Conservation (phyloP, 2,797 vertebrate species). For the Rhinogobio ventralis region DNA sequence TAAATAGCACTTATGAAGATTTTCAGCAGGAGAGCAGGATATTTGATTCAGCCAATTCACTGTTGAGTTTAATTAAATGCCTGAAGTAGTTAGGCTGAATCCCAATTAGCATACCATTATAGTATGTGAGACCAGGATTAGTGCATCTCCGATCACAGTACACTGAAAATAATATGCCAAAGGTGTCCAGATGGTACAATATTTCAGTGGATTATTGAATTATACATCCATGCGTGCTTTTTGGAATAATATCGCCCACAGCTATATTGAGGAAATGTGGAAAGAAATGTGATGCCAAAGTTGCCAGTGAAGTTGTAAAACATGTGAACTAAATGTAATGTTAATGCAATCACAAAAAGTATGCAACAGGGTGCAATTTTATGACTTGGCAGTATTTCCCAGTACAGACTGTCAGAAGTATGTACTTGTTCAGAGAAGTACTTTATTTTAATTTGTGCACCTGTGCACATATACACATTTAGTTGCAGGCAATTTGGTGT, state of each 20-base stretch:
- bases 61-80: conserved; percentile 28
- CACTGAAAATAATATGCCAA: conserved; percentile 7
- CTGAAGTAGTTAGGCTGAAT: conserved; percentile 22
- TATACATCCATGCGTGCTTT: conserved; percentile 1
- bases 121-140: conserved; percentile 11
- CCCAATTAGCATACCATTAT: conserved; percentile 23
- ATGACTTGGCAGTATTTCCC: not conserved
- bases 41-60: conserved; percentile 17
- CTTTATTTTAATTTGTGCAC: not conserved
- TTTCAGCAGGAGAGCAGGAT: conserved; percentile 9
- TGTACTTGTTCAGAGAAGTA: not conserved
- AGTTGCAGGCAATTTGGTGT: not conserved
- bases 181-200: conserved; percentile 14
- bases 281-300: not conserved
- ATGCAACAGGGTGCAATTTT: not conserved
- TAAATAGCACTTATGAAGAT: conserved; percentile 14
- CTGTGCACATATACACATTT: not conserved
- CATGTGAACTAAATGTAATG: not conserved
- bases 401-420: not conserved
- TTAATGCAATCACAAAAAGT: not conserved
- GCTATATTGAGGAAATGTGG: conserved; percentile 8
- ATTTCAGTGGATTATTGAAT: conserved; percentile 17
- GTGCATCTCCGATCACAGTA: conserved; percentile 11
- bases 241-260: not conserved
- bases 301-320: not conserved